Evolutionary conservation across 2,113 vertebrate species (phyloP).

Genomic region (Neolamprologus longior): DNA sequence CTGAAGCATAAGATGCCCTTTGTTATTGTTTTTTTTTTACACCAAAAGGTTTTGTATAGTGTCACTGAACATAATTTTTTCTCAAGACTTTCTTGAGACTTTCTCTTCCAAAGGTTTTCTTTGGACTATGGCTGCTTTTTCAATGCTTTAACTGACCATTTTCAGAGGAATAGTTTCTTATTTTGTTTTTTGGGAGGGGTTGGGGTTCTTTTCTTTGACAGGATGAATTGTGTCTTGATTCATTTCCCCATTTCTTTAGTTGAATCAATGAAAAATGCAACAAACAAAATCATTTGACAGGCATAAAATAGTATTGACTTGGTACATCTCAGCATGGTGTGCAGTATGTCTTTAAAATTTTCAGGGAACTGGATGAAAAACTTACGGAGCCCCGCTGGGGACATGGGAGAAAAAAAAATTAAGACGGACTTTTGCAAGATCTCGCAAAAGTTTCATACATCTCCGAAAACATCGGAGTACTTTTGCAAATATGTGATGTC

Average conservation of each 20-base stretch:
- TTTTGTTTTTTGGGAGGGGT: background rate
- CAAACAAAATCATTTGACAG: background rate
- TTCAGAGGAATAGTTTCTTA: background rate
- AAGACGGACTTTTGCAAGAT: too few relatives aligned
- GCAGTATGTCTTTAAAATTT: background rate
- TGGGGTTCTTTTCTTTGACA: background rate
- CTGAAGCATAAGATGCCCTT: background rate
- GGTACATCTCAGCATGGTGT: background rate
- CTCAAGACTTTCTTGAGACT: background rate
- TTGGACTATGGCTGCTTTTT: background rate
- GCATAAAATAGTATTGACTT: background rate
- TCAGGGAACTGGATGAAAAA: background rate
- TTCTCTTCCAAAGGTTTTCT: background rate
- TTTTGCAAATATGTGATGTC: too few relatives aligned
- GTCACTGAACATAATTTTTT: background rate
- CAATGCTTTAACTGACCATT: background rate
- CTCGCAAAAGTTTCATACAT: too few relatives aligned
- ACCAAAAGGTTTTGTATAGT: background rate
- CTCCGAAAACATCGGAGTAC: too few relatives aligned
- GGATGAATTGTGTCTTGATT: background rate
- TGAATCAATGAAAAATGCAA: background rate
- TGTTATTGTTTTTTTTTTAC: background rate
- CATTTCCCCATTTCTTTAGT: background rate
- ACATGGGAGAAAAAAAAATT: too few relatives aligned
- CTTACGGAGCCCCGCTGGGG: rapidly evolving